Conservation (phyloP, 2,113 vertebrate genomes). For the Lepus timidus region DNA sequence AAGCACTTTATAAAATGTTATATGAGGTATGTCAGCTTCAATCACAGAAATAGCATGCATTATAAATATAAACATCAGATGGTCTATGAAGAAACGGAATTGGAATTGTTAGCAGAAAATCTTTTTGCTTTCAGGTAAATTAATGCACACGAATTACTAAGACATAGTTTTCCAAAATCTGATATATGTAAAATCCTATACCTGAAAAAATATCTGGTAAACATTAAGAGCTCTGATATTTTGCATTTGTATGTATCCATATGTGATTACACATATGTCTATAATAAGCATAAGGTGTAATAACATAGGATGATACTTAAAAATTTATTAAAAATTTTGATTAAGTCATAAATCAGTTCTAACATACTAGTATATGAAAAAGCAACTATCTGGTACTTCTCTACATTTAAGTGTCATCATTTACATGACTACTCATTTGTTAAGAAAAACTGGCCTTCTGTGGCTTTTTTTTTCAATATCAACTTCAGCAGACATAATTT, state of each 20-base stretch:
- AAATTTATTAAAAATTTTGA: not conserved
- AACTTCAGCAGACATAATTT: constrained; percentile 12
- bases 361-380: not conserved
- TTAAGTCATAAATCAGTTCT: not conserved
- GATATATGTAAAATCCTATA: not conserved
- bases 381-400: not conserved
- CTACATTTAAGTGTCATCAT: not conserved
- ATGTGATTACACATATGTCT: not conserved
- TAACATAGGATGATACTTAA: not conserved
- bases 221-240: not conserved
- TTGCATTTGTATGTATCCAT: not conserved
- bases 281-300: not conserved
- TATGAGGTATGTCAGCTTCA: constrained; percentile 41
- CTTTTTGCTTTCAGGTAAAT: not conserved
- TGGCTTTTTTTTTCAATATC: not conserved
- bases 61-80: constrained; percentile 42
- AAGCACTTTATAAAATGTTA: constrained; percentile 66
- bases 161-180: not conserved
- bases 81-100: constrained; percentile 3
- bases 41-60: constrained; percentile 21
- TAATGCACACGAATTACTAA: not conserved
- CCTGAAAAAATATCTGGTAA: not conserved
- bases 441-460: not conserved
- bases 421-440: not conserved
- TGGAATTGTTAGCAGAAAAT: not conserved